Base-by-base conservation (phyloP, 2,113 vertebrate species). In the Oncorhynchus gorbuscha region DNA sequence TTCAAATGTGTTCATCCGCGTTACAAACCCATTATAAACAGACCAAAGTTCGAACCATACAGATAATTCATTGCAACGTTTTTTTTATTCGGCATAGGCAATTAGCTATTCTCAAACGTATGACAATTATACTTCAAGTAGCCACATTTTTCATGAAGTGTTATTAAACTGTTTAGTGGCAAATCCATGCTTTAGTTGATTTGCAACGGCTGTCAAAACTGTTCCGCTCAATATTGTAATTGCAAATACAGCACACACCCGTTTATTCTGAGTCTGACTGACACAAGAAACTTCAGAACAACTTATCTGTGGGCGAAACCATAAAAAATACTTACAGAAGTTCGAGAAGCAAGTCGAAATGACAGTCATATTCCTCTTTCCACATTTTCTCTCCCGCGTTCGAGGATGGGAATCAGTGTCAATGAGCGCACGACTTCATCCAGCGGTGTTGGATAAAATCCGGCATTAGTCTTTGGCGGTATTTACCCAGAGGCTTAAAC, bases 281-380 rank as follows among this genome's bases (percentile, higher is more conserved):
- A 45, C 9, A 69, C 16, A 69, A 20, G 14, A 12, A 67, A 72
- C 35, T n/a, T 22, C 22, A 22, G 0, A 32, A 48, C 67, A 18
- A 69, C 0, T n/a, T 69, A 20, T 18, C 28, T 65, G 14, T 18
- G 12, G 28, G 45, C 28, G 11, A 18, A 24, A n/a, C 12, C 51
- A 45, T 18, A 4, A 4, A 5, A 20, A 59, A 71, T 48, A 94
- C 93, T 94, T 84, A 94, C 94, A 94, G 94, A 45, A 94, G 84
- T 20, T 93, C 90, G 79, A 94, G 86, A 71, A 94, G 79, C 88
- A 94, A 92, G 88, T 94, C 91, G 80, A 94, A 94, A 86, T 94
- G 93, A 79, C 85, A 88, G 76, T 94, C 91, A 73, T 94, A 94
- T 90, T 94, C 94, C 58, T 93, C 90, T 75, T 92, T 94, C 94